Evolutionary conservation across 2,797 vertebrate species (phyloP).

Genomic region (Sebastes itinus): DNA sequence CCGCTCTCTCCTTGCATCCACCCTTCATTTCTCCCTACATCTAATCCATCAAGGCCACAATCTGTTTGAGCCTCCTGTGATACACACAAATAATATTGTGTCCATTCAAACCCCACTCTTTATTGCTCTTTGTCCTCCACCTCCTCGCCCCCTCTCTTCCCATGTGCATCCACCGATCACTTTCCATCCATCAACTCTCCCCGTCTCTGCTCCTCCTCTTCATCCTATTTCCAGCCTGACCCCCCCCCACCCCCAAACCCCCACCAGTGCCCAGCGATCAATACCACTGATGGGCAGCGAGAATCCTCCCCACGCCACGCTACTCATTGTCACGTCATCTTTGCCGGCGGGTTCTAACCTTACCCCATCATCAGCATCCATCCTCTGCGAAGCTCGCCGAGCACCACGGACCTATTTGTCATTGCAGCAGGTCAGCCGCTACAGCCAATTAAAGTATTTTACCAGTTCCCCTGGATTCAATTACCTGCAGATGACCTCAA

Average conservation of each 20-base stretch:
- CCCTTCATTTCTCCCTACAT: conserved; percentile 10
- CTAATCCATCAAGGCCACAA: conserved; percentile 2
- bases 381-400: conserved; percentile 16
- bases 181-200: conserved; percentile 1
- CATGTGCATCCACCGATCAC: not conserved
- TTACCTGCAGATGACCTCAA: conserved; percentile 65
- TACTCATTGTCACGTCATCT: conserved; percentile 66
- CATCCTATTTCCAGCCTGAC: conserved; percentile 28
- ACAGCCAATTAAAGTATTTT: conserved; percentile 49
- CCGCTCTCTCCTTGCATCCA: conserved; percentile 27
- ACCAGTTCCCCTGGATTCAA: conserved; percentile 56
- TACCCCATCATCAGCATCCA: conserved; percentile 37
- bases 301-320: conserved; percentile 26
- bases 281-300: conserved; percentile 57
- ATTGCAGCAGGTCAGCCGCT: conserved; percentile 41
- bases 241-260: not conserved
- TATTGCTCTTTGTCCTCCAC: conserved; percentile 4
- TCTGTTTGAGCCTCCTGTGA: not conserved
- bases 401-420: conserved; percentile 40
- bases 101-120: not conserved
- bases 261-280: conserved; percentile 33
- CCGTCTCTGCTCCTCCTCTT: not conserved
- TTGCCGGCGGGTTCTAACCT: conserved; percentile 50
- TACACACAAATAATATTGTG: not conserved
- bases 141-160: not conserved